Conservation (phyloP, 2,113 vertebrate species). For the Lates calcarifer region DNA sequence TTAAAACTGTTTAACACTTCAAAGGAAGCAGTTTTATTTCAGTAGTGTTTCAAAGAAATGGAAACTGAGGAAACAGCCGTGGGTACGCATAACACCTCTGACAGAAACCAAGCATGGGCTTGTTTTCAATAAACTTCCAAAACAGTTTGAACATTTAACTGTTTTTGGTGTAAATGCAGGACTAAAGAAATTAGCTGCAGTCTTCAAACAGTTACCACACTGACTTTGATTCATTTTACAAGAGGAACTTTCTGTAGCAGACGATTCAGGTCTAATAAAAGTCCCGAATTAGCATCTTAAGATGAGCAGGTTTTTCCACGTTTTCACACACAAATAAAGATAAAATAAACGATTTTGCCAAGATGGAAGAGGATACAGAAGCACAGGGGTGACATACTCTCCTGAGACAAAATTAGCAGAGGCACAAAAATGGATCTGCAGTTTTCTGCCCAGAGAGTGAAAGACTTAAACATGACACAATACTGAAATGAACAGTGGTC, state of each 20-base stretch:
- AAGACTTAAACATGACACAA: constrained; percentile 6
- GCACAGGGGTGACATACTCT: background rate
- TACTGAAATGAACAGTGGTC: constrained; percentile 9
- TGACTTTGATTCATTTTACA: constrained; percentile 56
- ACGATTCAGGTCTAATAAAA: constrained; percentile 55
- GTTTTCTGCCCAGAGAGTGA: constrained; percentile 22
- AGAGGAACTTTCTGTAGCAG: constrained; percentile 43
- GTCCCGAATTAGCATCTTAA: constrained; percentile 48
- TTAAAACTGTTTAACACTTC: constrained; percentile 34
- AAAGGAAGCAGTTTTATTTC: constrained; percentile 71
- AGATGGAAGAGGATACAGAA: background rate
- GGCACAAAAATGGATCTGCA: constrained; percentile 15
- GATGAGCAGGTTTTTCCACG: constrained; percentile 52
- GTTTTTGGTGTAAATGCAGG: constrained; percentile 24
- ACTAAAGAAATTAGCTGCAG: constrained; percentile 20
- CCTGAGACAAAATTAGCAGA: constrained; percentile 7
- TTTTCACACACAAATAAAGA: constrained; percentile 27
- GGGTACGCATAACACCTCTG: constrained; percentile 35
- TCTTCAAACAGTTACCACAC: constrained; percentile 45
- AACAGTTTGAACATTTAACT: constrained; percentile 19
- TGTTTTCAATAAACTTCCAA: constrained; percentile 55
- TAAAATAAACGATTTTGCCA: background rate
- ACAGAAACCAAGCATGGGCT: constrained; percentile 17
- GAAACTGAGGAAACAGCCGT: constrained; percentile 52
- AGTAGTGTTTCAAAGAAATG: constrained; percentile 57